A percentile compares a stretch with the other conserved stretches of the same genome.
phyloP scores from a whole-genome alignment of 2,113 vertebrate species.

The Baryphthengus martii region DNA sequence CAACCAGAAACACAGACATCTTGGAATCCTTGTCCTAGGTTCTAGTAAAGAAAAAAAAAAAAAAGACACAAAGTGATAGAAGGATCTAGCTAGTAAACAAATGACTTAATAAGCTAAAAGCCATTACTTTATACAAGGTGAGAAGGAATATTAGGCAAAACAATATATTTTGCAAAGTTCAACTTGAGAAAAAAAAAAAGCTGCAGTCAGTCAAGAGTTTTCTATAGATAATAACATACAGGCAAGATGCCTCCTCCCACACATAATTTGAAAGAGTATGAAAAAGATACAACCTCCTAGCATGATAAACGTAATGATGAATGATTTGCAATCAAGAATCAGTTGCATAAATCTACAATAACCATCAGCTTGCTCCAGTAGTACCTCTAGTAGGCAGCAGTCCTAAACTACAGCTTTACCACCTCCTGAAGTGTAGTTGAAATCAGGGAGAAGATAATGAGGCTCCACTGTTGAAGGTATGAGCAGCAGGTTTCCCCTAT shows the following conservation, averaged over 20 bases:
- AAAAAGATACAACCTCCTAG: neutral
- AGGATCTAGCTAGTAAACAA: neutral
- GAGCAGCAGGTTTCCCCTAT: neutral
- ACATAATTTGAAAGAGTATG: neutral
- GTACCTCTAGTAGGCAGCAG: neutral
- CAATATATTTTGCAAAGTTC: neutral
- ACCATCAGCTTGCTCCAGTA: neutral
- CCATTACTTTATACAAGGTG: neutral
- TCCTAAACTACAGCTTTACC: neutral
- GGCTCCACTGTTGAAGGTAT: fast-evolving
- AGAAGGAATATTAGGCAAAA: neutral
- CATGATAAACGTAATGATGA: neutral
- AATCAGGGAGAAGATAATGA: neutral
- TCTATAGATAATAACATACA: neutral
- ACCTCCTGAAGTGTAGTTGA: neutral
- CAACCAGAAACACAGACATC: neutral
- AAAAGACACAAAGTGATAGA: neutral
- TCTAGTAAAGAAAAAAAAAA: neutral
- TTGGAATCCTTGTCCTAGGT: neutral
- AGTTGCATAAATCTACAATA: neutral
- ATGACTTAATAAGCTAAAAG: neutral
- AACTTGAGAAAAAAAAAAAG: neutral
- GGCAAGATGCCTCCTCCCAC: neutral
- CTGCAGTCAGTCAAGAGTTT: neutral
- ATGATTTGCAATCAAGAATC: neutral